Evolutionary conservation across 2,888 invertebrate species (phyloP), one percentile per base, ranked within the genome.

Genomic region (Melieria crassipennis): DNA sequence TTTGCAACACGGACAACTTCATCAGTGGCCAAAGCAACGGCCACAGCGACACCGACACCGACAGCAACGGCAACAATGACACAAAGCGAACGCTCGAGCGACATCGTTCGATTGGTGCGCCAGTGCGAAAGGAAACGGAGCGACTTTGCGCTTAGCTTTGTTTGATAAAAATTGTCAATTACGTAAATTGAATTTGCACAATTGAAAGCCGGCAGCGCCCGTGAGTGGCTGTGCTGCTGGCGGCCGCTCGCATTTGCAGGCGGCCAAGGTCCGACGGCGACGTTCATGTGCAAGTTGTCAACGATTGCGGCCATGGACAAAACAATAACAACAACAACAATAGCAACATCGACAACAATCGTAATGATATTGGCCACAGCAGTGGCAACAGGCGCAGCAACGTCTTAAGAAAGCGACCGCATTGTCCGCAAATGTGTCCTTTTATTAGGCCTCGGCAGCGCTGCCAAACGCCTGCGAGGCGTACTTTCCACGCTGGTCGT

Each of bases 81-180:
- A 30, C 30, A 30, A 30, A 30, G 30, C 30, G 3, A 30, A 30
- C 30, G 30, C 30, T 30, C 13, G 13, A 13, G 16, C 16, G 50
- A 48, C 52, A 10, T 60, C 48, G 50, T 57, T 48, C n/a, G 58
- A 46, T 52, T 57, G 58, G 46, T 4, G 50, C 11, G 45, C 58
- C 64, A 65, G 6, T 13, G 57, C 13, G 9, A 57, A 56, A 48
- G 50, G 50, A 61, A 67, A 65, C 55, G 46, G 30, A 45, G 30
- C 7, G 52, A 11, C 50, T 16, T 48, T 58, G 46, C 30, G 30
- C 48, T 48, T 42, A 48, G 50, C 50, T 61, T 65, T 65, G 70
- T 65, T 66, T 71, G 66, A 71, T 61, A 71, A 72, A 72, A 72
- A 72, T 72, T 72, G 69, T 72, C 72, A 72, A 72, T 72, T 72